Percentiles rank a stretch among this genome's conserved stretches.
Conservation (phyloP, 1,140 invertebrate species). For the Trichonephila clavata region DNA sequence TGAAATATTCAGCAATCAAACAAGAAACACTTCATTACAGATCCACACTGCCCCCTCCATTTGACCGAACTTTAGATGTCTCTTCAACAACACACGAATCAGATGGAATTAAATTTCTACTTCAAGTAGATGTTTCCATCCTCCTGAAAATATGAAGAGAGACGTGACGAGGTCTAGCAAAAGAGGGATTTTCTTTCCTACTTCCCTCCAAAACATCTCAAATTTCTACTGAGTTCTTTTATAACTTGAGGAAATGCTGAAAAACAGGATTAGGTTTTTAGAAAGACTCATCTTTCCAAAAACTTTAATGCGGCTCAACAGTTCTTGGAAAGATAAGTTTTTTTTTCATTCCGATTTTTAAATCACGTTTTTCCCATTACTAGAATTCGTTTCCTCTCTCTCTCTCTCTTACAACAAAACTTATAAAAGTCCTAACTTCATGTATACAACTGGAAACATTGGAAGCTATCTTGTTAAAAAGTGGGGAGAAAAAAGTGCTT, state of each 20-base stretch:
- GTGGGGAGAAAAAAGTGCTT: no score
- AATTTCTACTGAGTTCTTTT: constrained; percentile 55
- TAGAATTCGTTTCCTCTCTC: neutral
- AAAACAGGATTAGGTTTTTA: constrained; percentile 63
- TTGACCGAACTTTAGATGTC: neutral
- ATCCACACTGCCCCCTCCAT: no score
- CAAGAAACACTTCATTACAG: no score
- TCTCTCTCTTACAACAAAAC: no score
- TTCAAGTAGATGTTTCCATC: neutral
- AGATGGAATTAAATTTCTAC: constrained; percentile 43
- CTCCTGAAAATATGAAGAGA: neutral
- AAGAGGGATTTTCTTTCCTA: constrained; percentile 57
- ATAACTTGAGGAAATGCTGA: constrained; percentile 27
- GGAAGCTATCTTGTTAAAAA: no score
- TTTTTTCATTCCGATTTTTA: neutral
- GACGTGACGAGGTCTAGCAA: constrained; percentile 41
- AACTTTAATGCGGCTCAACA: constrained; percentile 71
- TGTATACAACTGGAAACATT: no score
- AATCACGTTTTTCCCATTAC: constrained; percentile 44
- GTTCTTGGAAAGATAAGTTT: constrained; percentile 29
- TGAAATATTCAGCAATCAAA: no score
- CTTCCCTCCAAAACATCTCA: constrained; percentile 30
- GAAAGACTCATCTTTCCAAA: constrained; percentile 43
- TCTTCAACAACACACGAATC: neutral
- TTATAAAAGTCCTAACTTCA: no score